These are phyloP conservation scores for Ageneiosus marmoratus DNA, from an alignment of 2,113 vertebrate species.

Conservation along the genomic window DNA sequence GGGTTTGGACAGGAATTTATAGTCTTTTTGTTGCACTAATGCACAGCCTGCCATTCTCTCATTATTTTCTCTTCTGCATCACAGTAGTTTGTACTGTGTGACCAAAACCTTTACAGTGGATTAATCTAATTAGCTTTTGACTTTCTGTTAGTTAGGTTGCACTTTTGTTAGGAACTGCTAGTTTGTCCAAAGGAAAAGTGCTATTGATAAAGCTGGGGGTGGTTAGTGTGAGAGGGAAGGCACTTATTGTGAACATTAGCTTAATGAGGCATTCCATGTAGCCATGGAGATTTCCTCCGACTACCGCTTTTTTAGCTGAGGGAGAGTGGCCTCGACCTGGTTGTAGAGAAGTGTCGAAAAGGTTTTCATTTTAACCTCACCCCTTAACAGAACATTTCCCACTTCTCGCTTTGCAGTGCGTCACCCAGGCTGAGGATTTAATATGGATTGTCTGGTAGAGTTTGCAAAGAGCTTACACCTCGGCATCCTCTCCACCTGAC, in stretches of 20 bases:
- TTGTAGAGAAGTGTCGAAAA: constrained; percentile 3
- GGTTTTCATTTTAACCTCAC: neutral
- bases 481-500: constrained; percentile 40
- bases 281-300: constrained; percentile 42
- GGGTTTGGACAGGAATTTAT: constrained; percentile 41
- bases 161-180: constrained; percentile 25
- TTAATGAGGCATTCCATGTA: constrained; percentile 47
- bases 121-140: constrained; percentile 58
- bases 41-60: constrained; percentile 23
- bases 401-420: neutral
- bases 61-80: constrained; percentile 56
- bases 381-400: neutral
- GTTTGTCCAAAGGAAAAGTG: constrained; percentile 11
- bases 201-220: constrained; percentile 21
- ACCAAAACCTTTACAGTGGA: constrained; percentile 57
- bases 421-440: constrained; percentile 37
- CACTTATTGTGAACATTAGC: constrained; percentile 44
- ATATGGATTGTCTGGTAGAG: constrained; percentile 60
- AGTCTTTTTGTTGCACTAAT: constrained; percentile 54
- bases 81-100: constrained; percentile 52
- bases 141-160: constrained; percentile 16
- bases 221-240: constrained; percentile 4
- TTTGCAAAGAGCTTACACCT: constrained; percentile 66
- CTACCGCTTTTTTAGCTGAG: constrained; percentile 8
- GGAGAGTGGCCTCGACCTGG: neutral